Conservation (phyloP, 1,140 invertebrate species). For the Drosophila kepulauana region DNA sequence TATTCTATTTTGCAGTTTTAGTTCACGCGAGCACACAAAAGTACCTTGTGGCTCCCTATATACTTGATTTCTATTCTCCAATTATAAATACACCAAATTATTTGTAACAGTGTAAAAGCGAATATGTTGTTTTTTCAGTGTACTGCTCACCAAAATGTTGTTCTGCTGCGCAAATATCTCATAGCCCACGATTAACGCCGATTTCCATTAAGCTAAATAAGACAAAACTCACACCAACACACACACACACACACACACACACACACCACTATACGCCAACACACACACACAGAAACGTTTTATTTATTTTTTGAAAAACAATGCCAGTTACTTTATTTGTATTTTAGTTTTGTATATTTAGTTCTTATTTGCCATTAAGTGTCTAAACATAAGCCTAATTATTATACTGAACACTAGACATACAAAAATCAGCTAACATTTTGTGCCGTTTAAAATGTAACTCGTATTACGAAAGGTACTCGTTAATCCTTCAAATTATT, state of each 20-base stretch:
- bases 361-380: slow-evolving; percentile 60
- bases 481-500: slow-evolving; percentile 28
- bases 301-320: slow-evolving; percentile 29
- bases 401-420: slow-evolving; percentile 32
- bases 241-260: slow-evolving; percentile 23
- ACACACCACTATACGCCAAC: slow-evolving; percentile 4
- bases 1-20: slow-evolving; percentile 35
- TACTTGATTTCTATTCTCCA: slow-evolving; percentile 23
- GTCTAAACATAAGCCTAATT: slow-evolving; percentile 45
- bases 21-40: slow-evolving; percentile 8
- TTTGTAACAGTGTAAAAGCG: slow-evolving; percentile 82
- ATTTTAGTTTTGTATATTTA: slow-evolving; percentile 39
- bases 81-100: slow-evolving; percentile 62
- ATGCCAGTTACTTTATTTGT: slow-evolving; percentile 20
- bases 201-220: slow-evolving; percentile 65
- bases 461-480: slow-evolving; percentile 46
- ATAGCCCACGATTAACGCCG: slow-evolving; percentile 74
- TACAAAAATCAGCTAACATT: slow-evolving; percentile 36
- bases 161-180: slow-evolving; percentile 70
- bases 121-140: slow-evolving; percentile 83
- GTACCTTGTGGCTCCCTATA: slow-evolving; percentile 10
- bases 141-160: slow-evolving; percentile 76
- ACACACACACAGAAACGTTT: slow-evolving; percentile 11
- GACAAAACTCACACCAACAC: slow-evolving; percentile 37
- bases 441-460: slow-evolving; percentile 49